phyloP scores from a whole-genome alignment of 2,113 vertebrate genomes.

The Corvus cornix region DNA sequence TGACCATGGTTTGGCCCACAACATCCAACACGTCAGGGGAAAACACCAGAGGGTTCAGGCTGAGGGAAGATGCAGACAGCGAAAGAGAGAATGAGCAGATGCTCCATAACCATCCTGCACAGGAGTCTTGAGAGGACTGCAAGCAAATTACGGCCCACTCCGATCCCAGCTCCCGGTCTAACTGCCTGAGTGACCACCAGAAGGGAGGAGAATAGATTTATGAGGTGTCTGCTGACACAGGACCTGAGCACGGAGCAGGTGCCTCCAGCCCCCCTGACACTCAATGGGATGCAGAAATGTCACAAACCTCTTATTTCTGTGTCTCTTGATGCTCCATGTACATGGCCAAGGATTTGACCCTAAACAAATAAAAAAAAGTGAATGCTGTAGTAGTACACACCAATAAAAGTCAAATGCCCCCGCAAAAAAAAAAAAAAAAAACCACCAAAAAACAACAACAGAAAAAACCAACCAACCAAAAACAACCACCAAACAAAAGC shows the following conservation, averaged over 20 bases:
- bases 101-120: neutral
- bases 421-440: accelerated
- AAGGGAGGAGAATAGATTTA: neutral
- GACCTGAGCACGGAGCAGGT: neutral
- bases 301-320: constrained; percentile 55
- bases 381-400: constrained; percentile 17
- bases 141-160: neutral
- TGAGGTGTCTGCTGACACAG: neutral
- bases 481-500: neutral
- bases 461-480: neutral
- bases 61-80: neutral
- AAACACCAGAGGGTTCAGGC: neutral
- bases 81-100: neutral
- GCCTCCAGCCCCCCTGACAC: neutral
- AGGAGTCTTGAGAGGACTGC: neutral
- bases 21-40: accelerated
- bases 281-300: constrained; percentile 6
- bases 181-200: neutral
- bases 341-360: constrained; percentile 39
- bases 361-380: constrained; percentile 43
- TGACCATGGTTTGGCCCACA: accelerated
- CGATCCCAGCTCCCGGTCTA: neutral
- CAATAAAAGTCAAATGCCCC: neutral
- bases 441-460: neutral
- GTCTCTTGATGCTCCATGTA: constrained; percentile 36